These are phyloP conservation scores for Erynnis tages DNA, from an alignment of 2,888 invertebrate genomes.

Conservation along the genomic window DNA sequence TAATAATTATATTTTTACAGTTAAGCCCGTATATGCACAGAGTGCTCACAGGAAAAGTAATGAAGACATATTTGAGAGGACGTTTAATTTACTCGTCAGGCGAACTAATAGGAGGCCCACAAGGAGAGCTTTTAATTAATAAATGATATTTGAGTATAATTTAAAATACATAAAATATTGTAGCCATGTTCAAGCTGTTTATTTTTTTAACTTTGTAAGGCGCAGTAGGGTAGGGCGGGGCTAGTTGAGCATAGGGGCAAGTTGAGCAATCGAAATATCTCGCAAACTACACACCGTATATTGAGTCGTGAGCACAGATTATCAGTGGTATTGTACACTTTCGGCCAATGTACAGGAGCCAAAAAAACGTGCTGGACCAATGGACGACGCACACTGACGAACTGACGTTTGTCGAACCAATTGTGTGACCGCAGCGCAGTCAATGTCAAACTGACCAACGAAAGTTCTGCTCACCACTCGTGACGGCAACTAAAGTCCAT, in stretches of 20 bases:
- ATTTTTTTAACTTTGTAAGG: no score
- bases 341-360: no score
- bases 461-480: no score
- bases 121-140: constrained; percentile 69
- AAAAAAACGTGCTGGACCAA: no score
- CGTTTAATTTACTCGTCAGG: constrained; percentile 80
- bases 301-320: no score
- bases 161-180: neutral
- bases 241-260: neutral
- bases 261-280: neutral
- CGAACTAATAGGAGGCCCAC: constrained; percentile 55
- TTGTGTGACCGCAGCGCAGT: no score
- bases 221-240: neutral
- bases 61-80: constrained; percentile 85
- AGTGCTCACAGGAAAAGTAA: constrained; percentile 82
- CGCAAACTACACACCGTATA: neutral
- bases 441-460: no score
- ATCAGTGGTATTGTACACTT: no score
- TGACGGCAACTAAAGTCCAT: no score
- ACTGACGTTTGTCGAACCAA: no score
- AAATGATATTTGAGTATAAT: constrained; percentile 19
- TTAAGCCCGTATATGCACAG: constrained; percentile 85
- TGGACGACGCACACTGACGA: no score
- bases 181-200: neutral
- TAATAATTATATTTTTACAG: constrained; percentile 60